Conservation (phyloP, 2,888 invertebrate species). For the Drosophila acutilabella region DNA sequence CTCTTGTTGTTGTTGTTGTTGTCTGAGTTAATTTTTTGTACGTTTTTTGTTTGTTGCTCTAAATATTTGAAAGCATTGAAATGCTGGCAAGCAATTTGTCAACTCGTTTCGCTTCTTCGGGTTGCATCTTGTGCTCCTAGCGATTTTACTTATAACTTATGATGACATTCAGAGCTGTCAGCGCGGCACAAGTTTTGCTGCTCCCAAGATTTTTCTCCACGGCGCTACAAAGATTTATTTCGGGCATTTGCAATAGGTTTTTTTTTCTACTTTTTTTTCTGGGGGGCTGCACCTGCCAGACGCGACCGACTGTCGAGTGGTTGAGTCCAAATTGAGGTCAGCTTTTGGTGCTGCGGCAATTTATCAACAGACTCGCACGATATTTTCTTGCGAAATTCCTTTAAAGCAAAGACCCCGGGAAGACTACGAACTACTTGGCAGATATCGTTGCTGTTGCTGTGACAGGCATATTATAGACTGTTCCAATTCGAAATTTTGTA, state of each 20-base stretch:
- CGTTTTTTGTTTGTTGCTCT: slow-evolving; percentile 36
- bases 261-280: slow-evolving; percentile 8
- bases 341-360: slow-evolving; percentile 49
- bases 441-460: slow-evolving; percentile 10
- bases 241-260: slow-evolving; percentile 65
- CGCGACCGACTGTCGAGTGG: slow-evolving; percentile 12
- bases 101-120: slow-evolving; percentile 59
- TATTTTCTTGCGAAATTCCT: slow-evolving; percentile 70
- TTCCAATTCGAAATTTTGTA: slow-evolving; percentile 3
- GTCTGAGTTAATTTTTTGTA: background rate
- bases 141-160: slow-evolving; percentile 58
- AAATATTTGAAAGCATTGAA: slow-evolving; percentile 52
- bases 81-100: slow-evolving; percentile 69
- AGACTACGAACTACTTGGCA: slow-evolving; percentile 19
- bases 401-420: slow-evolving; percentile 4
- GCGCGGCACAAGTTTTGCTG: slow-evolving; percentile 31
- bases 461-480: slow-evolving; percentile 18
- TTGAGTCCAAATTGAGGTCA: slow-evolving; percentile 61
- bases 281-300: slow-evolving; percentile 56
- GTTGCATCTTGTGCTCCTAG: slow-evolving; percentile 44
- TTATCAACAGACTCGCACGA: slow-evolving; percentile 58
- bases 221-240: slow-evolving; percentile 68
- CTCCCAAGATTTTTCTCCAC: slow-evolving; percentile 38
- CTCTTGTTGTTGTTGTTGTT: background rate
- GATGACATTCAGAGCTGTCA: slow-evolving; percentile 78